phyloP scores from a whole-genome alignment of 2,113 vertebrate species.

The Plecturocebus donacophilus region DNA sequence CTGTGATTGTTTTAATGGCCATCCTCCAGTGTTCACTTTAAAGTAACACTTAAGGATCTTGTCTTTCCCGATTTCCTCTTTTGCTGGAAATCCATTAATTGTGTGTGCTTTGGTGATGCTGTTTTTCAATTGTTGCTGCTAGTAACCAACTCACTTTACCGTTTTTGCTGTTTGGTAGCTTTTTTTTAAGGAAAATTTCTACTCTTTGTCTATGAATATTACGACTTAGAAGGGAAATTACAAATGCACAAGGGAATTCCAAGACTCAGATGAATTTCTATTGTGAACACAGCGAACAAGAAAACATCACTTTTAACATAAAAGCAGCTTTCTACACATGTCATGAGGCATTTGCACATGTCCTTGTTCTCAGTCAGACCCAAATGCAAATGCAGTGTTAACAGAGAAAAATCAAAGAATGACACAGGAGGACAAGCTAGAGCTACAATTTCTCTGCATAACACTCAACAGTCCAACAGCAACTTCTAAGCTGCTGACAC shows the following conservation, averaged over 20 bases:
- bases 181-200: not conserved
- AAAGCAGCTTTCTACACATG: slow-evolving; percentile 62
- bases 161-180: not conserved
- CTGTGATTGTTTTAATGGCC: not conserved
- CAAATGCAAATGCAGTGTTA: slow-evolving; percentile 77
- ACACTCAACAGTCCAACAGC: slow-evolving; percentile 47
- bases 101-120: not conserved
- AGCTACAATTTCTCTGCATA: slow-evolving; percentile 59
- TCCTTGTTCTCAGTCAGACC: slow-evolving; percentile 74
- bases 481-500: slow-evolving; percentile 47
- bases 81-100: not conserved
- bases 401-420: slow-evolving; percentile 74
- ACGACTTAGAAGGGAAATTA: slow-evolving; percentile 70
- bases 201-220: slow-evolving; percentile 28
- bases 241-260: slow-evolving; percentile 67
- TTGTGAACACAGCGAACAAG: slow-evolving; percentile 72
- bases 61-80: not conserved
- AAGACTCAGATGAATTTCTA: slow-evolving; percentile 73
- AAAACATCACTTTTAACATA: slow-evolving; percentile 66
- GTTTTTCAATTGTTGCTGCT: not conserved
- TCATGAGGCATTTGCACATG: slow-evolving; percentile 77
- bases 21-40: not conserved
- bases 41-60: not conserved
- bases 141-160: not conserved
- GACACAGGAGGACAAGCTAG: slow-evolving; percentile 55